Base-by-base conservation (phyloP, 1,140 invertebrate genomes). In the Aphaenogaster rudis region DNA sequence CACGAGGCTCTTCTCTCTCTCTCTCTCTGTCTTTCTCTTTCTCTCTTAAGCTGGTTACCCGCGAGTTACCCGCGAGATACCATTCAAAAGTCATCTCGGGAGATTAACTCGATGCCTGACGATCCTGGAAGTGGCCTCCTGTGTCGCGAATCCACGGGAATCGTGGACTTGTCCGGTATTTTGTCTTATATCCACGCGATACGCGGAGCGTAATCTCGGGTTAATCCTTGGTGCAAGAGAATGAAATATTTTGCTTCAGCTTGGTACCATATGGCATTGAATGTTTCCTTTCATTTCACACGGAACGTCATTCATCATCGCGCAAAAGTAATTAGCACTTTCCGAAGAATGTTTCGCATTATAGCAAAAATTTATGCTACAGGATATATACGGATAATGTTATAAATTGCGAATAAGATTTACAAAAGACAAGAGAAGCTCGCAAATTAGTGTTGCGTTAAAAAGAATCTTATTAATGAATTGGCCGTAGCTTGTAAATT, bases 41-140 rank as follows among this genome's bases (percentile, higher is more conserved):
- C 4, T 17, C 33, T 2, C 61, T 17, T 28, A 28, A 28, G 28
- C 28, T 28, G 78, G 33, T 80, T 80, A 80, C 48, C 13, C 64
- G 63, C 48, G 78, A 78, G 42, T 77, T 77, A 72, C 28, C 28
- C 69, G 28, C 33, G 36, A 64, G 59, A 36, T 82, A 82, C 61
- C 79, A 82, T 82, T 72, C 67, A 72, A 82, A 72, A 82, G 79
- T 82, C 67, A 71, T 82, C 52, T 59, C 28, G 6, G 11, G 13
- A 45, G 52, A 82, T 82, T 82, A 82, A 72, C n/a, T 82, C 8
- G 21, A 42, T 64, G 79, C 3, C 66, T 69, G 67, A 54, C 39
- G 21, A 57, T 71, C 39, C 3, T 72, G 21, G 15, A 72, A 72
- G 52, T 57, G 13, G 59, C 39, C 13, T 5, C 59, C n/a, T 21